Evolutionary conservation across 2,888 invertebrate species (phyloP).

Genomic region (Cenopis cana): DNA sequence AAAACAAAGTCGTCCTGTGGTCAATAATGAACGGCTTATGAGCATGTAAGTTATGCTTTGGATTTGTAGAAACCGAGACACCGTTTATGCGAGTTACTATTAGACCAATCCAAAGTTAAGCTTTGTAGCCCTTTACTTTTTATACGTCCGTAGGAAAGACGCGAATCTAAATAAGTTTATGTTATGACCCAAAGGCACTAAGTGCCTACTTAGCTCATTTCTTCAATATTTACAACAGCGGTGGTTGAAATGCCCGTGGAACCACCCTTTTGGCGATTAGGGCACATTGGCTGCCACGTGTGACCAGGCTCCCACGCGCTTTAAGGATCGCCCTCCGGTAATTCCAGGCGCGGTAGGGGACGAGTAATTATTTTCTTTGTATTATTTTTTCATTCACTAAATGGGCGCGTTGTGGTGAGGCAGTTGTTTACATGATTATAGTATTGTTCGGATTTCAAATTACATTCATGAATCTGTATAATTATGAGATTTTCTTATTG

Average conservation of each 20-base stretch:
- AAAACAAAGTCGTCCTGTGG: no score
- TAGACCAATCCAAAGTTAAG: no score
- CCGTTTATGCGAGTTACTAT: no score
- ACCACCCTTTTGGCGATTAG: not conserved
- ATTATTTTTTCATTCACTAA: constrained; percentile 3
- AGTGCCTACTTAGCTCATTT: not conserved
- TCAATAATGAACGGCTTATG: no score
- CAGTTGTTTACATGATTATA: constrained; percentile 3
- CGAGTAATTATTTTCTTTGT: constrained; percentile 29
- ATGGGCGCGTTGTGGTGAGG: constrained; percentile 15
- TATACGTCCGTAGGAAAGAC: no score
- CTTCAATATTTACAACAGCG: not conserved
- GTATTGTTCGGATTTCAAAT: constrained; percentile 1
- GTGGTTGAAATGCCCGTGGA: no score
- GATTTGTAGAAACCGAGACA: no score
- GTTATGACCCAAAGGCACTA: no score
- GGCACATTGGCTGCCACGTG: not conserved
- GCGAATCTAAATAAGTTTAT: no score
- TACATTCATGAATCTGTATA: not conserved
- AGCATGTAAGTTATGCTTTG: no score
- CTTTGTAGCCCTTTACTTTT: no score
- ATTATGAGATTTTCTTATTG: constrained; percentile 1
- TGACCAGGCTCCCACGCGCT: constrained; percentile 17
- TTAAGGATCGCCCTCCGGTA: not conserved
- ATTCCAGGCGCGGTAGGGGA: constrained; percentile 9